phyloP scores from a whole-genome alignment of 2,888 invertebrate species.

The Noctua fimbriata region DNA sequence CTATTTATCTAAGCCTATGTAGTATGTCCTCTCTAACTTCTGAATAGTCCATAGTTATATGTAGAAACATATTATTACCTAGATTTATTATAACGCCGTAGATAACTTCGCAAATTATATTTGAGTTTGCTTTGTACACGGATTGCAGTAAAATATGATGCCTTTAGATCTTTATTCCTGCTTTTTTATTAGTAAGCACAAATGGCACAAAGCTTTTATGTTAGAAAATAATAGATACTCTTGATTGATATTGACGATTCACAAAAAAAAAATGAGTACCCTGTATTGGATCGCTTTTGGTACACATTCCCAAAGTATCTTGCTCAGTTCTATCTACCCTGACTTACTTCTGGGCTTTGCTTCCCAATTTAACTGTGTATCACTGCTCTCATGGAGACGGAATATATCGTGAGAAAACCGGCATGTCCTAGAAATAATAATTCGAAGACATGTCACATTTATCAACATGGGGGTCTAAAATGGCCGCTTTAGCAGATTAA shows the following conservation, averaged over 20 bases:
- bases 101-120: constrained; percentile 24
- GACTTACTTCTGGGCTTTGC: background rate
- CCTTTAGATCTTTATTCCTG: constrained; percentile 6
- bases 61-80: constrained; percentile 1
- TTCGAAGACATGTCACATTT: background rate
- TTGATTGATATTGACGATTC: background rate
- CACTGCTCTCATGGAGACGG: background rate
- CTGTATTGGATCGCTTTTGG: background rate
- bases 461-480: background rate
- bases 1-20: constrained; percentile 26
- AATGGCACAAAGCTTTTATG: background rate
- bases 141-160: constrained; percentile 51
- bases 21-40: constrained; percentile 18
- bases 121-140: constrained; percentile 53
- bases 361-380: background rate
- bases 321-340: background rate
- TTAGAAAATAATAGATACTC: background rate
- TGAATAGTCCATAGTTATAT: constrained; percentile 18
- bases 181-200: constrained; percentile 22
- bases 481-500: too few species aligned
- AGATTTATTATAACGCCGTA: constrained; percentile 20
- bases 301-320: background rate
- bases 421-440: background rate
- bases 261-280: background rate
- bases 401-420: background rate